Evolutionary conservation across 1,140 invertebrate genomes (phyloP).

Genomic region (Drosophila malerkotliana): DNA sequence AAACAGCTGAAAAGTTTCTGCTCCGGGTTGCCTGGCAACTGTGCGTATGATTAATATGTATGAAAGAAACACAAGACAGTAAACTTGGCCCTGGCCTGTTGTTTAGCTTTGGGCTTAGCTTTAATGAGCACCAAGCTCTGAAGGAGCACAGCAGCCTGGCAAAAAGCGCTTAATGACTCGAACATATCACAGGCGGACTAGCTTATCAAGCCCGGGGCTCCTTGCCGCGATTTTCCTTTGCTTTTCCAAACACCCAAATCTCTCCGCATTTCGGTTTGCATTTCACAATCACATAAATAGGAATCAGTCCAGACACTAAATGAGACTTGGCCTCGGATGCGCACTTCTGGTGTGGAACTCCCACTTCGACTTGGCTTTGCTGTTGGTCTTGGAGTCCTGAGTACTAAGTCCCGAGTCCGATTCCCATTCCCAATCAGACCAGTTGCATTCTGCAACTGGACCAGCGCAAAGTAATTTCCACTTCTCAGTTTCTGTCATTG

Average conservation of each 20-base stretch:
- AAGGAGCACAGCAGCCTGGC: constrained; percentile 11
- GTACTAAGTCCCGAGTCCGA: background rate
- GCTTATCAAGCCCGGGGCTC: constrained; percentile 55
- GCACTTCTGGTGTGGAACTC: background rate
- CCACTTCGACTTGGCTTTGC: background rate
- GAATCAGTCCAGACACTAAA: constrained; percentile 59
- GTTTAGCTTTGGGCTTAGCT: constrained; percentile 69
- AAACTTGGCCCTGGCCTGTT: constrained; percentile 29
- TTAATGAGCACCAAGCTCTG: constrained; percentile 55
- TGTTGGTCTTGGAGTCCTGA: background rate
- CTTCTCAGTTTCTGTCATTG: constrained; percentile 22
- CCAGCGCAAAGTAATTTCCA: constrained; percentile 44
- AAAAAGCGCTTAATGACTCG: constrained; percentile 69
- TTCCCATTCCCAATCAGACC: constrained; percentile 17
- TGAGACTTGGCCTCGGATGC: constrained; percentile 28
- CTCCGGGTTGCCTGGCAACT: constrained; percentile 43
- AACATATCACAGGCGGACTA: constrained; percentile 57
- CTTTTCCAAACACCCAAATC: constrained; percentile 41
- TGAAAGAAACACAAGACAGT: constrained; percentile 23
- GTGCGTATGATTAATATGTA: constrained; percentile 64
- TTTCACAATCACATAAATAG: constrained; percentile 76
- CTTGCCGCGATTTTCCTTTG: constrained; percentile 18
- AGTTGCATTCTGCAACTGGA: constrained; percentile 32
- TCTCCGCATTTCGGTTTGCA: constrained; percentile 56
- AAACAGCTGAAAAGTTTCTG: constrained; percentile 49